Base-by-base conservation (phyloP, 2,797 vertebrate genomes). In the Sylvilagus floridanus region DNA sequence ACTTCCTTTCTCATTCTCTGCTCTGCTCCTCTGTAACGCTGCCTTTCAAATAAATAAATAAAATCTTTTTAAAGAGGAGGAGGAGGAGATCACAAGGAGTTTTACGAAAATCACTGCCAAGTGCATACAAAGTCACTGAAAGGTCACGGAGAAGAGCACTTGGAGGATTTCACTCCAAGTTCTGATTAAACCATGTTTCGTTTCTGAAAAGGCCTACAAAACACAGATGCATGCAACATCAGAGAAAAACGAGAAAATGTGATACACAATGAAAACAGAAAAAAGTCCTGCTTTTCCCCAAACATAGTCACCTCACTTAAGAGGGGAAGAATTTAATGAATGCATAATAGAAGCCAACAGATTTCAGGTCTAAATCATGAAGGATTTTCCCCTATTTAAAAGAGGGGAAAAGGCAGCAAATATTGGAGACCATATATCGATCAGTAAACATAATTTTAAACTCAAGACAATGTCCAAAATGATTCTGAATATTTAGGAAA, bases 391-490 rank as follows among this genome's bases (percentile, higher is more conserved):
- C 42, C 42, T 47, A 47, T 47, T 47, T 47, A 84, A 76, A 90
- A 62, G 13, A 30, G 8, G 5, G 4, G 17, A 54, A 88, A 50
- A 17, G 22, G 4, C 16, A 4, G 26, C 22, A 76, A 69, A 62
- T 68, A 54, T 2, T 54, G 4, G 54, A 88, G 90, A 89, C 26
- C n/a, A 73, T 16, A 79, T 24, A 21, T 52, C n/a, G 26, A 62
- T 30, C 28, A 21, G n/a, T 54, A 82, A 95, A 54, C 21, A 63
- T 71, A 75, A 90, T 69, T 94, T 93, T 81, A n/a, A 95, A 72
- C 54, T 81, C 63, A 65, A 92, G 22, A 69, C 75, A 72, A 93
- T 84, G 7, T 47, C 62, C 73, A 26, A 91, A 90, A 66, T 63
- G 21, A 30, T 73, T n/a, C n/a, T 77, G 26, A 91, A 28, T 82